phyloP scores from a whole-genome alignment of 2,113 vertebrate genomes.

The Tauraco erythrolophus region DNA sequence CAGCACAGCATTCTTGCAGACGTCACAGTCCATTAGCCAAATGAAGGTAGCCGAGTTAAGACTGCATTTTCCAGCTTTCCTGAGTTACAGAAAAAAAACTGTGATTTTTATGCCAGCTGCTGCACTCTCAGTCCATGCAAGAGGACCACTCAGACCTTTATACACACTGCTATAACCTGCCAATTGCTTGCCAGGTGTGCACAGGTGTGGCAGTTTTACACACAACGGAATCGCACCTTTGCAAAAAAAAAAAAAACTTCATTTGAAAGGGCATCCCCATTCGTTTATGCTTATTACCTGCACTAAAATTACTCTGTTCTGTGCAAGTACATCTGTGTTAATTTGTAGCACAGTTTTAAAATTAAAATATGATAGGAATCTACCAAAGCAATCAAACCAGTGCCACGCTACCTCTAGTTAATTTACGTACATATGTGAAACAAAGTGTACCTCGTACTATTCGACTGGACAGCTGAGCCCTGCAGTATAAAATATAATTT shows the following conservation, averaged over 20 bases:
- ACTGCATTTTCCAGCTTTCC: neutral
- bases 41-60: neutral
- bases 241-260: neutral
- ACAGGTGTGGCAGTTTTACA: neutral
- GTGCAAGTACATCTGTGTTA: neutral
- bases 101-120: neutral
- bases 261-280: neutral
- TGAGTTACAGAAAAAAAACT: neutral
- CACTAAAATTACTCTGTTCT: neutral
- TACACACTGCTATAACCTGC: rapidly evolving
- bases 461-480: neutral
- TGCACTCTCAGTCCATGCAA: neutral
- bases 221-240: neutral
- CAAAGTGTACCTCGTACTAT: neutral
- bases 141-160: neutral
- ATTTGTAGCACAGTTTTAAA: neutral
- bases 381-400: neutral
- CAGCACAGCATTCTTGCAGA: neutral
- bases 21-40: neutral
- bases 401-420: neutral
- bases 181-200: neutral
- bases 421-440: neutral
- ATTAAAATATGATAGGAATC: neutral
- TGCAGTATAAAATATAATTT: neutral
- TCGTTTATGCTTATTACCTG: neutral